These are phyloP conservation scores for Bombus confusus DNA, from an alignment of 1,140 invertebrate species.

Conservation along the genomic window DNA sequence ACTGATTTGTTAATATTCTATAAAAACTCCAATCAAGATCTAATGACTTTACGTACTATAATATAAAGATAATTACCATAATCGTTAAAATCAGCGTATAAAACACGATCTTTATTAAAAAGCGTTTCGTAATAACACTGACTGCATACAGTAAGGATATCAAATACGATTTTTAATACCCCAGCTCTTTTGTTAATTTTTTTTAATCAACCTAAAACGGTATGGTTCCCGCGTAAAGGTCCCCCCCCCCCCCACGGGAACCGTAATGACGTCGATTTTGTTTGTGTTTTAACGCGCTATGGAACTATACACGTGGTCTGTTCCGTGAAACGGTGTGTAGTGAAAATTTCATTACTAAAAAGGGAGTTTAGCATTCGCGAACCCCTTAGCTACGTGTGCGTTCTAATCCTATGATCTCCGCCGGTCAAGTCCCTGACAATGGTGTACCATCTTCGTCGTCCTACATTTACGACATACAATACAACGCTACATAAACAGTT, in stretches of 20 bases:
- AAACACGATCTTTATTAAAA: neutral
- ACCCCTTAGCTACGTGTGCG: too few species aligned
- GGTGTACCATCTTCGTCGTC: neutral
- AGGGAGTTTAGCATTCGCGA: neutral
- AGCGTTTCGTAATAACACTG: neutral
- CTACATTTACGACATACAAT: neutral
- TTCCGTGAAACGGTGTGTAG: neutral
- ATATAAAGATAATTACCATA: neutral
- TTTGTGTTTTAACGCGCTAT: neutral
- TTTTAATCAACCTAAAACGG: conserved; percentile 31
- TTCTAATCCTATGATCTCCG: neutral
- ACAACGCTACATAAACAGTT: neutral
- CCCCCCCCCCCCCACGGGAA: too few species aligned
- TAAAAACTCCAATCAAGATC: neutral
- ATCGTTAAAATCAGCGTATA: neutral
- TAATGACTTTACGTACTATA: too few species aligned
- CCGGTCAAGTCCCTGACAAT: conserved; percentile 7
- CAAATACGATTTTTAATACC: neutral
- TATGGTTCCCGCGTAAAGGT: neutral
- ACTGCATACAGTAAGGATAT: neutral
- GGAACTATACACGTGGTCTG: too few species aligned
- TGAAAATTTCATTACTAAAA: conserved; percentile 28
- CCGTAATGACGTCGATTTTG: neutral
- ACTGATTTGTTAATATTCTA: neutral
- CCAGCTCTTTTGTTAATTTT: neutral